Evolutionary conservation across 2,888 invertebrate genomes (phyloP), one percentile per base, ranked within the genome.

Genomic region (Synergus laeviventris): DNA sequence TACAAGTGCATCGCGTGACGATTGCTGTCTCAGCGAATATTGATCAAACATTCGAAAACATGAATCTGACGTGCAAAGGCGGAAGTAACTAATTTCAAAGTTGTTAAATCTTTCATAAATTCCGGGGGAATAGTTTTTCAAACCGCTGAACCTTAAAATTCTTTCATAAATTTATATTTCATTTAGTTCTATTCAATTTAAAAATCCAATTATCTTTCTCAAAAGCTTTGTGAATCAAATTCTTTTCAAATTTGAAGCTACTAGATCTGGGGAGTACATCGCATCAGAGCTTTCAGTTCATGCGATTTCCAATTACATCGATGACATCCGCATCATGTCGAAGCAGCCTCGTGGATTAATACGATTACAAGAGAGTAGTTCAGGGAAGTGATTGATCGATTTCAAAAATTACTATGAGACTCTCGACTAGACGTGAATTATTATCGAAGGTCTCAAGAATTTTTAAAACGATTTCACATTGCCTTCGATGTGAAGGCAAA

Each of bases 321-420:
- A 45, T 66, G 66, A 66, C 66, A 66, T 66, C 21, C 66, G 16
- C 66, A 66, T 66, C 66, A 66, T 24, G 66, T 66, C 42, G 42
- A 45, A 16, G 42, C 42, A 45, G 42, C n/a, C 42, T 42, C 16
- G 24, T 21, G 21, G 66, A 66, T 66, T 66, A 66, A 66, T 66
- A 8, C 14, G 66, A 66, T 66, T 66, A 66, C 66, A 45, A 45
- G 42, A 39, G 64, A 12, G 16, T 45, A 49, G n/a, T 66, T 14
- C 14, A 39, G 16, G 62, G n/a, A 24, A 66, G 39, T 66, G 66
- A 66, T 66, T 42, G 66, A 66, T 42, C 24, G 66, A 24, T 66
- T 24, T 42, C 42, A 66, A 66, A 66, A 66, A 66, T 66, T 42
- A 66, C 24, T 66, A 9, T 42, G 42, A 66, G 24, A 1, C 66